phyloP scores from a whole-genome alignment of 2,888 invertebrate genomes.

The Monopis laevigella region DNA sequence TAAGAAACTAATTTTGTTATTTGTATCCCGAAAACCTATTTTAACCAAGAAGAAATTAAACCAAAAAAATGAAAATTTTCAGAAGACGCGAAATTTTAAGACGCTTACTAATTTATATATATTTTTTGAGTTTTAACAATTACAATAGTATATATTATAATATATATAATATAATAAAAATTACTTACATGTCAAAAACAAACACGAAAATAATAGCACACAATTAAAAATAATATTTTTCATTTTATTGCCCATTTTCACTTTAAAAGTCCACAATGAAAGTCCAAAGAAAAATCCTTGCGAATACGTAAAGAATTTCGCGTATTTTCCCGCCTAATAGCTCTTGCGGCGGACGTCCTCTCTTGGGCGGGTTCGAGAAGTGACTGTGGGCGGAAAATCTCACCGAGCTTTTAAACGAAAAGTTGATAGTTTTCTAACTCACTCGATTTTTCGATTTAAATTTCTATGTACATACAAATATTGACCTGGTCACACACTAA shows the following conservation, averaged over 20 bases:
- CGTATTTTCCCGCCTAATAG: neutral
- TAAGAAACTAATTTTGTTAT: no score
- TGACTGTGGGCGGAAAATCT: neutral
- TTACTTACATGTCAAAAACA: conserved; percentile 4
- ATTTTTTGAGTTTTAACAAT: no score
- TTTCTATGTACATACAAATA: no score
- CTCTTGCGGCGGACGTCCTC: neutral
- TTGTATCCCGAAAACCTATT: no score
- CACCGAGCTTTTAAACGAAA: conserved; percentile 1
- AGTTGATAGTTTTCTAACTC: neutral
- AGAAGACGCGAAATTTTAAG: no score
- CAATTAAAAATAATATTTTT: neutral
- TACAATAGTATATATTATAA: no score
- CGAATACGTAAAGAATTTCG: conserved; percentile 2
- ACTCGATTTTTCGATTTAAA: conserved; percentile 3
- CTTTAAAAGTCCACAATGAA: conserved; percentile 1
- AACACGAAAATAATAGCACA: neutral
- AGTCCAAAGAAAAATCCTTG: neutral
- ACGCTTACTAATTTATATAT: no score
- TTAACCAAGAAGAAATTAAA: no score
- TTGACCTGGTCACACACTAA: no score
- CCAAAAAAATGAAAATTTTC: no score
- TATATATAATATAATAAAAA: neutral
- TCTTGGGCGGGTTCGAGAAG: conserved; percentile 1
- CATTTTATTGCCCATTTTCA: neutral